phyloP scores from a whole-genome alignment of 2,888 invertebrate species.

The Dicyrtomina minuta region DNA sequence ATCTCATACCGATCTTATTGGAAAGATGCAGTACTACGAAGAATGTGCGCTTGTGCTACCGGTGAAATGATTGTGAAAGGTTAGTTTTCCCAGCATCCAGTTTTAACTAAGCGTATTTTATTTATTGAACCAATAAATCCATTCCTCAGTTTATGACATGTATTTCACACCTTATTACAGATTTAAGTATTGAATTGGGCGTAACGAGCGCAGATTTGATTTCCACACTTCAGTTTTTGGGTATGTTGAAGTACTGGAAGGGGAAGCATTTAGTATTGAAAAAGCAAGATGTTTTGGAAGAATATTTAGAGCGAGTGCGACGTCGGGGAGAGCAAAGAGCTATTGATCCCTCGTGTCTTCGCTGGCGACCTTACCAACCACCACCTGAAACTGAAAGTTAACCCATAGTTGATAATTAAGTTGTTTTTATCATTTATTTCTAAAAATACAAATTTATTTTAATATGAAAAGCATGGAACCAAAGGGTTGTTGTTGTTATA shows the following conservation, averaged over 20 bases:
- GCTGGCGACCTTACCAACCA: conserved; percentile 90
- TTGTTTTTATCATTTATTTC: too few species aligned
- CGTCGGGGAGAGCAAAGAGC: conserved; percentile 77
- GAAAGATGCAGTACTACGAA: conserved; percentile 92
- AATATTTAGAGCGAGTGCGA: conserved; percentile 80
- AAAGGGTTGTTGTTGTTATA: too few species aligned
- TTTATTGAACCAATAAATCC: neutral
- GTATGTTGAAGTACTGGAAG: conserved; percentile 99
- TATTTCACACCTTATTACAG: too few species aligned
- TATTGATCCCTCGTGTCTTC: conserved; percentile 82
- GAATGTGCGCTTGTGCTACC: conserved; percentile 84
- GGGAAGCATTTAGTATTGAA: conserved; percentile 95
- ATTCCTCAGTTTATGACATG: neutral
- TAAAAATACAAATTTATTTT: too few species aligned
- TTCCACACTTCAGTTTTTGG: conserved; percentile 91
- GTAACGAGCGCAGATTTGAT: conserved; percentile 72
- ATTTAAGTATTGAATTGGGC: conserved; percentile 50
- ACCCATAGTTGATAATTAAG: neutral
- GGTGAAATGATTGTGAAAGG: conserved; percentile 89
- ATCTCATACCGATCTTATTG: conserved; percentile 98
- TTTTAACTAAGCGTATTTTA: neutral
- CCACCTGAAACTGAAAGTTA: too few species aligned
- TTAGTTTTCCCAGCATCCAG: conserved; percentile 54
- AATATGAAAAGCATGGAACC: too few species aligned
- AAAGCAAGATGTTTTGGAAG: conserved; percentile 92